These are phyloP conservation scores for Octodon degus DNA, from an alignment of 2,113 vertebrate species.

Conservation along the genomic window DNA sequence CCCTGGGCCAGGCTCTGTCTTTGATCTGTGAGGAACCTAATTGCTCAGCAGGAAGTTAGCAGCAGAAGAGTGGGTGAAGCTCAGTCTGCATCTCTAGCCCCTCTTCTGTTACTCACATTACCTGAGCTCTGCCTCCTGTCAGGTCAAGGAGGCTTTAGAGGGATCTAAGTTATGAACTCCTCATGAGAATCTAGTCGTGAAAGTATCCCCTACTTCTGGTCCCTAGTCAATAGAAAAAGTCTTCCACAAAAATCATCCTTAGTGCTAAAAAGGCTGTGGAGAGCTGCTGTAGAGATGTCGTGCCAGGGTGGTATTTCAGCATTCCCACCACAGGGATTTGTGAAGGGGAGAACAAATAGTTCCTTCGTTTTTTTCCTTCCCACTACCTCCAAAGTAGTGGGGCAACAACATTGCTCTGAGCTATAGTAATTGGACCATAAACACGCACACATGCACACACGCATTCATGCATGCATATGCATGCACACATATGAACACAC, in stretches of 20 bases:
- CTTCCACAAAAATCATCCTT: background rate
- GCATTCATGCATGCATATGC: no score
- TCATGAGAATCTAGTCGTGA: background rate
- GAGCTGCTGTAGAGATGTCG: background rate
- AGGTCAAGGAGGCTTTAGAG: background rate
- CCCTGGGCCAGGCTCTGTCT: background rate
- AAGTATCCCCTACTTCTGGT: background rate
- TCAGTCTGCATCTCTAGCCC: background rate
- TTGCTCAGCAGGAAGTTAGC: background rate
- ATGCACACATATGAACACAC: background rate
- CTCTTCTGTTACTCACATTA: background rate
- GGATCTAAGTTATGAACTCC: background rate
- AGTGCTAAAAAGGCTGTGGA: background rate
- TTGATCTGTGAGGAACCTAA: background rate
- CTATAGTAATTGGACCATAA: background rate
- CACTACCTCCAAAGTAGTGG: background rate
- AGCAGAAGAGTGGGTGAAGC: background rate
- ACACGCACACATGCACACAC: background rate
- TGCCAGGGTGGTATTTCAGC: background rate
- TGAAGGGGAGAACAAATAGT: slow-evolving; percentile 47
- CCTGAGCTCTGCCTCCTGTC: background rate
- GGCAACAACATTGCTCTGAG: background rate
- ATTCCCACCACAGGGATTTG: slow-evolving; percentile 9
- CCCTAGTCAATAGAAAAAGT: background rate
- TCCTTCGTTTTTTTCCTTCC: background rate